Base-by-base conservation (phyloP, 2,888 invertebrate genomes). In the Ectropis crepuscularia region DNA sequence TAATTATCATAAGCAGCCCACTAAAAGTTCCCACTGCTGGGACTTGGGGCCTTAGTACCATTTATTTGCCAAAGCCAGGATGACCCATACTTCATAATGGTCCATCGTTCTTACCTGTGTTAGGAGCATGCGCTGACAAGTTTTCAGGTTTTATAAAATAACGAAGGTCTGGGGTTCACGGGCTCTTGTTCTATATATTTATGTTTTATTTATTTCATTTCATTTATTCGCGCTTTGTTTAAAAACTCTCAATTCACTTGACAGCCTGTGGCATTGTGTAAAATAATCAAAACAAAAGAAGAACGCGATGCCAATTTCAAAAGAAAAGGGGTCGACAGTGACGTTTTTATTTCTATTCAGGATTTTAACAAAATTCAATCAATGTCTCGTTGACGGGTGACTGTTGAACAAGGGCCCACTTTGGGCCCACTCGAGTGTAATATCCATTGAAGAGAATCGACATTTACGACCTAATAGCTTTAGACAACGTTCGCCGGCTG, bases 391-490 rank as follows among this genome's bases (percentile, higher is more conserved):
- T 47, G 55, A 47, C 28, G 41, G 46, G 47, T 39, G 16, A 47
- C 16, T 16, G 12, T 28, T 7, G 47, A 55, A 55, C 47, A 55
- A 47, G 46, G 47, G 55, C 55, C 28, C 41, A 28, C 39, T 55
- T 39, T 41, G 46, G 47, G 55, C 55, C 28, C 41, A 28, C 39
- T 55, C 39, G n/a, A 47, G 55, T 55, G 46, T 45, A 55, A 55
- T 37, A 55, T 47, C 46, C 47, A 39, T 41, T 43, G 53, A 43
- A 7, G 37, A 45, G 42, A 46, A 38, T 55, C 38, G 51, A 59
- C 53, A 11, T 59, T 59, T 59, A 59, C 53, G 59, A 53, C 45
- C 59, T 53, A 59, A 51, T 59, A 47, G 51, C 51, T 53, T 53
- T 11, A 53, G 47, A 59, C 53, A 53, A 59, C 46, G 41, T 39